Evolutionary conservation across 2,797 vertebrate genomes (phyloP), one percentile per base, ranked within the genome.

Genomic region (Phalloptychus januarius): DNA sequence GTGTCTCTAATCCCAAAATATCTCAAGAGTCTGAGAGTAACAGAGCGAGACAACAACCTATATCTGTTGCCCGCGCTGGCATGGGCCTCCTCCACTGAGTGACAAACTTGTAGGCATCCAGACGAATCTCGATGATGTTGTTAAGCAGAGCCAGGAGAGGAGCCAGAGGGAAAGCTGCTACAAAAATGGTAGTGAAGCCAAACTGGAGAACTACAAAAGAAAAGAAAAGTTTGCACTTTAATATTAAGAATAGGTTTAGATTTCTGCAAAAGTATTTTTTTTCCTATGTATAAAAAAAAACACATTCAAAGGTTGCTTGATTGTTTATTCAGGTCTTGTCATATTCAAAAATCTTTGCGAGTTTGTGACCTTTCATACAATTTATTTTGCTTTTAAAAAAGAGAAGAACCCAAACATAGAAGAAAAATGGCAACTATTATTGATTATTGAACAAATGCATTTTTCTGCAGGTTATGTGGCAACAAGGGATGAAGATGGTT

Each of bases 91-190:
- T 94, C 98, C 98, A 99, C 89, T 99, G 98, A 1, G 98, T 99
- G 83, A 99, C 98, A 91, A 99, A 99, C 92, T 99, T 99, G 94
- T 99, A 99, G 0, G 98, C 98, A 23, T 99, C 98, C 50, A 99
- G 95, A 48, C 98, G 96, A 83, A 99, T 99, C 91, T 99, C 98
- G 56, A 99, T 99, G 92, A 99, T 99, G 84, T 99, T 99, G 93
- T 99, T 99, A 69, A 99, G 97, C 85, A 99, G 89, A n/a, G 98
- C 98, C 80, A 99, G 95, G 16, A 99, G 97, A 50, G 98, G 98
- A 46, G 98, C 98, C 94, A 99, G 91, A 0, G 98, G 98, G 87
- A 99, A 99, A 2, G 98, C 98, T 0, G 98, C 98, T 54, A 99
- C 98, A 8, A 99, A 99, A 93, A 99, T 99, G 79, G 98, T 99